These are phyloP conservation scores for Cephus rjabovi DNA, from an alignment of 2,888 invertebrate genomes.

Conservation along the genomic window DNA sequence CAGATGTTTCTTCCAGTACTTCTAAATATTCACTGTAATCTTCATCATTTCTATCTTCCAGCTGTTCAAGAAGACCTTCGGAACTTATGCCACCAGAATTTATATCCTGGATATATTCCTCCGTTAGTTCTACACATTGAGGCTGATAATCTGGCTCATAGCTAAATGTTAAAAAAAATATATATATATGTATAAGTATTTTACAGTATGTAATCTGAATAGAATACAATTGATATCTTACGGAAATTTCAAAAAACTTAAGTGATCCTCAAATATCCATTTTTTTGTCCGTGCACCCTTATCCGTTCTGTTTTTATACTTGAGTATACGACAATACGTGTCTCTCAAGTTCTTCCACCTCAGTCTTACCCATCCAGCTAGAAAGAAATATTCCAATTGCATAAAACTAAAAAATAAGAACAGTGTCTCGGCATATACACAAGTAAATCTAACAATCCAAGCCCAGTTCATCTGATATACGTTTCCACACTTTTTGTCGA, in stretches of 20 bases:
- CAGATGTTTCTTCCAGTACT: conserved; percentile 52
- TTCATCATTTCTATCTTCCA: conserved; percentile 58
- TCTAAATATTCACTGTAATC: conserved; percentile 61
- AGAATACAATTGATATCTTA: conserved; percentile 36
- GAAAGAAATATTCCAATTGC: conserved; percentile 14
- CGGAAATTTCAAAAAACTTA: conserved; percentile 60
- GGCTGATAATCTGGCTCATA: conserved; percentile 57
- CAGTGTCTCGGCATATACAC: neutral
- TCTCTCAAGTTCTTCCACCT: conserved; percentile 62
- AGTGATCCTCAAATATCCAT: conserved; percentile 62
- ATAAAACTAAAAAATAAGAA: neutral
- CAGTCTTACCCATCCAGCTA: conserved; percentile 57
- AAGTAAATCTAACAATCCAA: conserved; percentile 53
- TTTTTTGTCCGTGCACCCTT: conserved; percentile 58
- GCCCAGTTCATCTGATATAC: conserved; percentile 58
- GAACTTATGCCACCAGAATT: conserved; percentile 49
- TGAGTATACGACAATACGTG: conserved; percentile 61
- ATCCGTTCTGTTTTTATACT: conserved; percentile 58
- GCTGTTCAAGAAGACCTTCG: conserved; percentile 56
- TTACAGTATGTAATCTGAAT: conserved; percentile 1
- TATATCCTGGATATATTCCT: conserved; percentile 59
- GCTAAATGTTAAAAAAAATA: conserved; percentile 30
- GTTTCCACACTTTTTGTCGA: conserved; percentile 62
- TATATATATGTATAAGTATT: neutral
- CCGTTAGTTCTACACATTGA: conserved; percentile 53